Evolutionary conservation across 2,113 vertebrate genomes (phyloP).

Genomic region (Excalfactoria chinensis): DNA sequence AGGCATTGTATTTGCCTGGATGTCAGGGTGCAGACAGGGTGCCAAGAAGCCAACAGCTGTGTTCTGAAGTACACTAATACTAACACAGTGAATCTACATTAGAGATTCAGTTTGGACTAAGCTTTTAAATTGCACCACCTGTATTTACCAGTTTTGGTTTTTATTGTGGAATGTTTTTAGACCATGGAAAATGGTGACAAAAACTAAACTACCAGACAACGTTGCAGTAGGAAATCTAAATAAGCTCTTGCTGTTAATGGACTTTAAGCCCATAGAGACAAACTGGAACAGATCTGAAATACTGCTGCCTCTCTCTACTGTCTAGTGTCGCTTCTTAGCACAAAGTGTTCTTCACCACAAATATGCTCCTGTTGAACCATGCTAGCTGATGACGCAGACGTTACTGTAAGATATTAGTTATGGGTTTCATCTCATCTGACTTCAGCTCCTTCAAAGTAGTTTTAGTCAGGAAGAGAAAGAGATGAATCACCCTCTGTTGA

Average conservation of each 20-base stretch:
- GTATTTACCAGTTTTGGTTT: not conserved
- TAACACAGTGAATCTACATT: not conserved
- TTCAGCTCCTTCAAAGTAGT: not conserved
- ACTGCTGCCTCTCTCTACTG: not conserved
- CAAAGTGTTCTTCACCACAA: not conserved
- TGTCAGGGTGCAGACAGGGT: not conserved
- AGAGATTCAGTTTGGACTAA: not conserved
- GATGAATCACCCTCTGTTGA: not conserved
- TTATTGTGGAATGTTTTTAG: not conserved
- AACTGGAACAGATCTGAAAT: not conserved
- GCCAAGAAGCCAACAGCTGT: not conserved
- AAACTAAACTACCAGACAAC: not conserved
- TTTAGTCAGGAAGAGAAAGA: not conserved
- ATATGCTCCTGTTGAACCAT: not conserved
- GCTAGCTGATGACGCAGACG: not conserved
- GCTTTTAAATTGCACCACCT: not conserved
- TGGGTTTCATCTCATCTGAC: not conserved
- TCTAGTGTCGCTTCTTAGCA: not conserved
- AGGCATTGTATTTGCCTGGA: not conserved
- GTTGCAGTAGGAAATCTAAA: not conserved
- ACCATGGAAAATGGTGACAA: not conserved
- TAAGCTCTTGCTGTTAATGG: not conserved
- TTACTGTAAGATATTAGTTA: not conserved
- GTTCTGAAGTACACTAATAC: not conserved
- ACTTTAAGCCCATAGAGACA: not conserved